Evolutionary conservation across 2,888 invertebrate species (phyloP).

Genomic region (Tachina fera): DNA sequence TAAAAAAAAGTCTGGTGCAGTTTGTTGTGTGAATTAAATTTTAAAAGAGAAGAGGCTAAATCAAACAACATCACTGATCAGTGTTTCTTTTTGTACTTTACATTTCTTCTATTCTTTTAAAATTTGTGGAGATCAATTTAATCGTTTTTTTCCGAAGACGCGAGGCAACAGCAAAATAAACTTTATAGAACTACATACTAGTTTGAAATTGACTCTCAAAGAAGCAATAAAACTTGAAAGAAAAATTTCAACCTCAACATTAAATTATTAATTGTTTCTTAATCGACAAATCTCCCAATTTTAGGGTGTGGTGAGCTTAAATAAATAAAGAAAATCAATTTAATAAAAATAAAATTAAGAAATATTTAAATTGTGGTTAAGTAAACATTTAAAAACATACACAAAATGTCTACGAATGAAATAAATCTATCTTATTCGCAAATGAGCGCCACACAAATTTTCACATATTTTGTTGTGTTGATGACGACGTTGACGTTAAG

Average conservation of each 20-base stretch:
- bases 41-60: slow-evolving; percentile 39
- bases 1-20: slow-evolving; percentile 66
- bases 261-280: slow-evolving; percentile 68
- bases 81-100: slow-evolving; percentile 33
- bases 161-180: slow-evolving; percentile 43
- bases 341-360: slow-evolving; percentile 14
- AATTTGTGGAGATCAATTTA: slow-evolving; percentile 41
- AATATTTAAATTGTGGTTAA: slow-evolving; percentile 16
- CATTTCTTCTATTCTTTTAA: slow-evolving; percentile 31
- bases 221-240: slow-evolving; percentile 54
- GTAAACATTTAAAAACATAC: slow-evolving; percentile 13
- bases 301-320: slow-evolving; percentile 78
- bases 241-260: slow-evolving; percentile 51
- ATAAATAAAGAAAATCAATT: slow-evolving; percentile 42
- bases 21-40: slow-evolving; percentile 33
- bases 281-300: slow-evolving; percentile 52
- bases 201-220: slow-evolving; percentile 61
- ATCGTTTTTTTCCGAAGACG: slow-evolving; percentile 38
- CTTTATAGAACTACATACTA: slow-evolving; percentile 40
- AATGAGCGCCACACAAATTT: slow-evolving; percentile 34
- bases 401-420: slow-evolving; percentile 58
- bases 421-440: slow-evolving; percentile 51
- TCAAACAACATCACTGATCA: slow-evolving; percentile 21
- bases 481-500: slow-evolving; percentile 67
- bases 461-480: slow-evolving; percentile 64